Evolutionary conservation across 2,113 vertebrate genomes (phyloP).

Genomic region (Bos indicus): DNA sequence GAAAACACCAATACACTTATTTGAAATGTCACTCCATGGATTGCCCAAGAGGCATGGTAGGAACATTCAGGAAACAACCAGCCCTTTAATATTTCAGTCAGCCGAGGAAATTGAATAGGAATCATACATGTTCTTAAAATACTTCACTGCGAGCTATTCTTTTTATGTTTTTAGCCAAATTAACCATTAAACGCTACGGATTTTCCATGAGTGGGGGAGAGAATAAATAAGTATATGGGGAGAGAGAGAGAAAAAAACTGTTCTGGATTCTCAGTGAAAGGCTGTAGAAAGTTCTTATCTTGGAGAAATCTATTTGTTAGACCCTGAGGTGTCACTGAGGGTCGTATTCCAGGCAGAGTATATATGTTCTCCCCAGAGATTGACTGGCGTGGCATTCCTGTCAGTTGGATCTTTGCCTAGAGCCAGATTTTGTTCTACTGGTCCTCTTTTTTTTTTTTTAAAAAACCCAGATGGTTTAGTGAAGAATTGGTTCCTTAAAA

Average conservation of each 20-base stretch:
- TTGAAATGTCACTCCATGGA: not conserved
- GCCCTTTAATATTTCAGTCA: not conserved
- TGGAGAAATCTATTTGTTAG: not conserved
- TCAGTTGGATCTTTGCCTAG: not conserved
- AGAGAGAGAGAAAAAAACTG: not conserved
- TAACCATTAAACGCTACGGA: conserved; percentile 20
- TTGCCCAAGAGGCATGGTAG: conserved; percentile 41
- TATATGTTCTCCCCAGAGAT: not conserved
- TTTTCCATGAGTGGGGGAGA: not conserved
- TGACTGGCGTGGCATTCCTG: not conserved
- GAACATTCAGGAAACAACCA: conserved; percentile 33
- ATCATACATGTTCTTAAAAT: not conserved
- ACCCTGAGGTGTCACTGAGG: not conserved
- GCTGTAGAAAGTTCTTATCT: not conserved
- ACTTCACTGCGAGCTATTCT: conserved; percentile 15
- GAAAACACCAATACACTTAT: not conserved
- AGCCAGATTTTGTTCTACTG: not conserved
- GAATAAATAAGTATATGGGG: not conserved
- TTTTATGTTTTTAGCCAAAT: conserved; percentile 27
- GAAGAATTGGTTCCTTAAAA: not conserved
- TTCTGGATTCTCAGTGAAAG: not conserved
- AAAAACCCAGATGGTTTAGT: not conserved
- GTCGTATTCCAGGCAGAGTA: not conserved
- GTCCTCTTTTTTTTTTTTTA: not conserved
- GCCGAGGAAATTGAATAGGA: conserved; percentile 18